Conservation (phyloP, 2,797 vertebrate genomes). For the Dicrostonyx torquatus region DNA sequence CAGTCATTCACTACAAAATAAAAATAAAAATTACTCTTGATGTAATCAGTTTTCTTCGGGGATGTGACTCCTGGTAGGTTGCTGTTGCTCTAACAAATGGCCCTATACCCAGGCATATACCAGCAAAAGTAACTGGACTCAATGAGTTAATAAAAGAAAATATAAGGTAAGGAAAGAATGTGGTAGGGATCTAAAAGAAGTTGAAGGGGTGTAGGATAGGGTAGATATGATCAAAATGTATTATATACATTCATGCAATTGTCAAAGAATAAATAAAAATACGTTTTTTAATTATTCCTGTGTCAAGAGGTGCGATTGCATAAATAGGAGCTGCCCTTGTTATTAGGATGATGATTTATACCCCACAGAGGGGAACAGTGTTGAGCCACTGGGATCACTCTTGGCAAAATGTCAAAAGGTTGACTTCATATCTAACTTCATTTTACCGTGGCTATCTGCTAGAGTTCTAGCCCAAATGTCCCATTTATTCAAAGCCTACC, state of each 20-base stretch:
- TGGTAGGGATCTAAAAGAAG: background rate
- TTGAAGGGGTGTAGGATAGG: background rate
- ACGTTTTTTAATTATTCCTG: background rate
- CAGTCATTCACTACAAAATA: background rate
- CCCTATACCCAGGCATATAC: background rate
- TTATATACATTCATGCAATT: background rate
- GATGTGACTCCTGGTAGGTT: background rate
- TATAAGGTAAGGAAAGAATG: background rate
- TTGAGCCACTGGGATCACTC: background rate
- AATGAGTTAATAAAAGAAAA: background rate
- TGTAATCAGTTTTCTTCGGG: background rate
- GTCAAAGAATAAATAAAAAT: background rate
- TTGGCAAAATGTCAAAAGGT: constrained; percentile 36
- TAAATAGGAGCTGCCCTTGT: background rate
- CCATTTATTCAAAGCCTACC: background rate
- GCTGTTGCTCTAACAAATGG: background rate
- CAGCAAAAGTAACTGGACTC: background rate
- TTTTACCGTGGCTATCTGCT: background rate
- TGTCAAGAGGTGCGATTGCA: background rate
- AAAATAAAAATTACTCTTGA: background rate
- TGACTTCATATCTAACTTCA: background rate
- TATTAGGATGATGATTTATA: constrained; percentile 15
- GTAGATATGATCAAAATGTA: background rate
- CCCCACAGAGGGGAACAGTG: background rate
- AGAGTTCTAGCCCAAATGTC: background rate